Percentiles rank a stretch among this genome's conserved stretches.
Evolutionary conservation across 2,888 invertebrate species (phyloP).

Genomic region (Cosmopolites sordidus): DNA sequence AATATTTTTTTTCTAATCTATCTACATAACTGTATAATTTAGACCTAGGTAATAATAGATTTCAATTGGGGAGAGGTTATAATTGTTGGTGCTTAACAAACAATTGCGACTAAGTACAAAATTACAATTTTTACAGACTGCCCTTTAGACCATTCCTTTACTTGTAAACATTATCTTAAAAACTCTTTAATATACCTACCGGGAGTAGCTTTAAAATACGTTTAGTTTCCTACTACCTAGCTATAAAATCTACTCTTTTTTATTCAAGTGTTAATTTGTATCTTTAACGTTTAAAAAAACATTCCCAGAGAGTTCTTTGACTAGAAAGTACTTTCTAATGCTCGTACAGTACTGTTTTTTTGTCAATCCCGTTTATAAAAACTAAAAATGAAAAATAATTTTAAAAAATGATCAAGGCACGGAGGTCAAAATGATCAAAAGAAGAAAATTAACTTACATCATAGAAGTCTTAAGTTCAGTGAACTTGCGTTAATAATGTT

Average conservation of each 20-base stretch:
- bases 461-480: too few species aligned
- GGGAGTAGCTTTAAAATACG: not conserved
- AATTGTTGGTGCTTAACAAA: slow-evolving; percentile 31
- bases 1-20: slow-evolving; percentile 35
- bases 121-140: slow-evolving; percentile 14
- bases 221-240: not conserved
- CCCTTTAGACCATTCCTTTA: not conserved
- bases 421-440: too few species aligned
- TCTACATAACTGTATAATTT: slow-evolving; percentile 45
- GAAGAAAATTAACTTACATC: too few species aligned
- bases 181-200: not conserved
- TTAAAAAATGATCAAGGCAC: too few species aligned
- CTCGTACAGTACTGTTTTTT: too few species aligned
- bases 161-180: not conserved
- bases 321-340: too few species aligned
- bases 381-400: too few species aligned
- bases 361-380: too few species aligned
- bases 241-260: not conserved
- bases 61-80: slow-evolving; percentile 45
- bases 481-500: too few species aligned
- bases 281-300: not conserved
- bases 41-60: slow-evolving; percentile 48
- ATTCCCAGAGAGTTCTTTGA: not conserved
- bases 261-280: not conserved
- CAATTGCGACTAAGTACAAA: slow-evolving; percentile 24